Percentiles rank a stretch among this genome's conserved stretches.
phyloP scores from a whole-genome alignment of 2,888 invertebrate species.

The Acrobasis repandana region DNA sequence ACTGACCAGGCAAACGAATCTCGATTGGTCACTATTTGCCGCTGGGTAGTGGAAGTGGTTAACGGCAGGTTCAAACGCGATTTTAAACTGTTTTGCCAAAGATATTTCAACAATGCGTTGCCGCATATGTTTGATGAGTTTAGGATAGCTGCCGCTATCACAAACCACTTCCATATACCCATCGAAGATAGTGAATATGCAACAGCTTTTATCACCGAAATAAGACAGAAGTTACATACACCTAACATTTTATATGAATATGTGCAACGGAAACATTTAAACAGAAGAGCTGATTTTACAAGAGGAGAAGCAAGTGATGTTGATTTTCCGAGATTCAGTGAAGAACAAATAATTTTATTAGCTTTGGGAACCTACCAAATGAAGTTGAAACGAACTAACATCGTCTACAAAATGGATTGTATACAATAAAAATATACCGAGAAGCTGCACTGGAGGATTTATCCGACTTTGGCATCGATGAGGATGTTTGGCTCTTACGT shows the following conservation, averaged over 20 bases:
- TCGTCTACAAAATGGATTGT: constrained; percentile 22
- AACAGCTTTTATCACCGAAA: no score
- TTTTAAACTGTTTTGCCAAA: constrained; percentile 23
- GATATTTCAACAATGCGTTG: constrained; percentile 23
- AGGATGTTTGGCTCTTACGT: neutral
- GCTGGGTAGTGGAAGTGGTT: no score
- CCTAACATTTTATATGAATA: no score
- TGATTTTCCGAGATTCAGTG: constrained; percentile 26
- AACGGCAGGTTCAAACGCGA: no score
- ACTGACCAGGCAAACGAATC: constrained; percentile 30
- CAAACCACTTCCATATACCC: constrained; percentile 20
- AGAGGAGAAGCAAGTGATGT: constrained; percentile 23
- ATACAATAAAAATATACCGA: constrained; percentile 22
- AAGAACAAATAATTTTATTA: constrained; percentile 26
- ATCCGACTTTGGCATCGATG: constrained; percentile 12
- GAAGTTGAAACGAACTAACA: neutral
- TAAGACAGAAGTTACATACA: no score
- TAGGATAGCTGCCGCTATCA: constrained; percentile 21
- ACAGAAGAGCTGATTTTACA: constrained; percentile 25
- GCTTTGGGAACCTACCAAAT: constrained; percentile 9
- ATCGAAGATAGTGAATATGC: neutral
- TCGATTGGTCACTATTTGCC: constrained; percentile 29
- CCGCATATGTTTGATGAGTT: constrained; percentile 22
- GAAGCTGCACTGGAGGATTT: constrained; percentile 22
- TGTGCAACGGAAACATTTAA: constrained; percentile 27